phyloP scores from a whole-genome alignment of 92 coral and sea anemone genomes.

The Parazoanthus darwini region DNA sequence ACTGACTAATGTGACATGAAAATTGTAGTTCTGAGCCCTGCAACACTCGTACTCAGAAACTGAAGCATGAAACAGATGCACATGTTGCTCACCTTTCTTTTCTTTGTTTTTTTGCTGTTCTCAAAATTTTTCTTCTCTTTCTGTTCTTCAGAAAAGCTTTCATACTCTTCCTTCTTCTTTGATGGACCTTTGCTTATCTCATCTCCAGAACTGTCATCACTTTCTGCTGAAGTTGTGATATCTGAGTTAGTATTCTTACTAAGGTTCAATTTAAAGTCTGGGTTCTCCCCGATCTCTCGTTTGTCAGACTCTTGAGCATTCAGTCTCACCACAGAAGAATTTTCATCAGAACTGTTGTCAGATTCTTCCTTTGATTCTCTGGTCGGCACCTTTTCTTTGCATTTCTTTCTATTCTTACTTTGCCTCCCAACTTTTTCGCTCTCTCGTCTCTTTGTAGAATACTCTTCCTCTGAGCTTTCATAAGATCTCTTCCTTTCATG shows the following conservation, averaged over 20 bases:
- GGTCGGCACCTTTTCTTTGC: not conserved
- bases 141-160: constrained; percentile 30
- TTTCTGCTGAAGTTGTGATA: constrained; percentile 5
- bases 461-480: not conserved
- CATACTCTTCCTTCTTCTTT: constrained; percentile 6
- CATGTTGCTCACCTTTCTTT: constrained; percentile 11
- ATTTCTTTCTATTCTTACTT: not conserved
- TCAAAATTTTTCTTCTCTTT: constrained; percentile 15
- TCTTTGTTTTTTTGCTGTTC: constrained; percentile 23
- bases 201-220: constrained; percentile 12
- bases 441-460: not conserved
- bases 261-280: constrained; percentile 11
- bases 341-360: constrained; percentile 6
- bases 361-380: not conserved
- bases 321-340: not conserved
- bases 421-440: not conserved
- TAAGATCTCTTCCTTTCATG: not conserved
- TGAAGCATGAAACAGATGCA: not conserved
- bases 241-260: constrained; percentile 5
- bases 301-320: not conserved
- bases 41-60: not conserved
- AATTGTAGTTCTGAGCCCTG: too few relatives aligned
- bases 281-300: not conserved
- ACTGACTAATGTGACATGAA: too few relatives aligned
- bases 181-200: constrained; percentile 1